These are phyloP conservation scores for Alcedo quadribrachys DNA, from an alignment of 2,797 vertebrate species.

Conservation along the genomic window DNA sequence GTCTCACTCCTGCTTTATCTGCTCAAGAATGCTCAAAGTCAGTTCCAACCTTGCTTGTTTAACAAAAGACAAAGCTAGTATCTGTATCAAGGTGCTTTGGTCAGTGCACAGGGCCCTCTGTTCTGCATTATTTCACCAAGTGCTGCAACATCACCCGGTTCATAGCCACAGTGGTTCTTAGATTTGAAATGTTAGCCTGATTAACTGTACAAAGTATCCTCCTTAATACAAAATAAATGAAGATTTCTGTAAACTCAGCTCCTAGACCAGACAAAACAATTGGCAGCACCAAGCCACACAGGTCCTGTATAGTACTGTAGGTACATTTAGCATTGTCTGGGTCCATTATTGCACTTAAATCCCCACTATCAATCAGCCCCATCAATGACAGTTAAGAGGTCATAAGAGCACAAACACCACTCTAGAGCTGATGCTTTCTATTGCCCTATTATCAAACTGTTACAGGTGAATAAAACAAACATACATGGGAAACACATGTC, in stretches of 20 bases:
- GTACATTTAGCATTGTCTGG: not conserved
- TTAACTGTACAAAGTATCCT: not conserved
- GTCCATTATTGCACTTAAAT: not conserved
- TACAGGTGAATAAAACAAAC: not conserved
- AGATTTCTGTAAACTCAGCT: not conserved
- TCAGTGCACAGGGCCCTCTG: not conserved
- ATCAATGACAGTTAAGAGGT: not conserved
- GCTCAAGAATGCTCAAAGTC: not conserved
- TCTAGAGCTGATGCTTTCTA: not conserved
- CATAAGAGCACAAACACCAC: not conserved
- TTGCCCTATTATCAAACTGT: not conserved
- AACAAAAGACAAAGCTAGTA: not conserved
- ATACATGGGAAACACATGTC: not conserved
- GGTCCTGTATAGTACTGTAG: not conserved
- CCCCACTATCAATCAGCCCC: not conserved
- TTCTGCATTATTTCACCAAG: not conserved
- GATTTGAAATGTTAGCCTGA: not conserved
- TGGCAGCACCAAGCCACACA: not conserved
- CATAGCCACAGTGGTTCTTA: not conserved
- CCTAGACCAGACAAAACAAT: not conserved
- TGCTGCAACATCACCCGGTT: not conserved
- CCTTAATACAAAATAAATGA: not conserved
- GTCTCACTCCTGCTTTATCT: not conserved
- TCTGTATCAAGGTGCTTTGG: not conserved
- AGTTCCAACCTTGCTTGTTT: not conserved